Base-by-base conservation (phyloP, 2,113 vertebrate genomes). In the Circaetus gallicus region DNA sequence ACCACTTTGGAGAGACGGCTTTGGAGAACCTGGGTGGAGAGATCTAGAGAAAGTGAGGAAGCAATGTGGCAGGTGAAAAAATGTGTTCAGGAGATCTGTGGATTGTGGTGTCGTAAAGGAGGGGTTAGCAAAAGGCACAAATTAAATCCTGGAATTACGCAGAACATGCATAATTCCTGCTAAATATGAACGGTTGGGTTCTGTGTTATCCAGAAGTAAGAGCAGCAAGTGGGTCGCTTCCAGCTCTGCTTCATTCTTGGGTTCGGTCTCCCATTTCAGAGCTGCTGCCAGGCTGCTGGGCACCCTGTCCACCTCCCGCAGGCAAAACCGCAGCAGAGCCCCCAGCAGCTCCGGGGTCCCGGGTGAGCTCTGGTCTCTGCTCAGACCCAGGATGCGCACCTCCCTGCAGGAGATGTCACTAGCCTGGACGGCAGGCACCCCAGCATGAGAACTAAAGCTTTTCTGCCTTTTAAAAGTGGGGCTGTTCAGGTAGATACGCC, bases 171-270 rank as follows among this genome's bases (percentile, higher is more conserved):
- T 42, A 47, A 38, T 40, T 72, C 20, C 65, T 45, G 69, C 45
- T 84, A 29, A 66, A 32, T 71, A 21, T 55, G 78, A 34, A 49
- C 1, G 0, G 13, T 47, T 69, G 28, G 11, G 29, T 93, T 93
- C 56, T 85, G 82, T 0, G 0, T 63, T 92, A 22, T 38, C 29
- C 52, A 47, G 52, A 78, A 83, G 14, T 43, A 59, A 81, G 25
- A 71, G 22, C 50, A 84, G 28, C n/a, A 58, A 50, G 28, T 0
- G 0, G 6, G 31, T 83, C 1, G 2, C 40, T 82, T 78, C 55
- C 47, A 79, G 32, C 52, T 78, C 11, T 0, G 22, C 45, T 70
- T 83, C 6, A 9, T 84, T 79, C 38, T 52, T 47, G 47, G 38
- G 31, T 69, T 67, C 4, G 0, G 13, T 72, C 26, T 88, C 66